phyloP scores from a whole-genome alignment of 2,888 invertebrate genomes.

The Erpobdella octoculata region DNA sequence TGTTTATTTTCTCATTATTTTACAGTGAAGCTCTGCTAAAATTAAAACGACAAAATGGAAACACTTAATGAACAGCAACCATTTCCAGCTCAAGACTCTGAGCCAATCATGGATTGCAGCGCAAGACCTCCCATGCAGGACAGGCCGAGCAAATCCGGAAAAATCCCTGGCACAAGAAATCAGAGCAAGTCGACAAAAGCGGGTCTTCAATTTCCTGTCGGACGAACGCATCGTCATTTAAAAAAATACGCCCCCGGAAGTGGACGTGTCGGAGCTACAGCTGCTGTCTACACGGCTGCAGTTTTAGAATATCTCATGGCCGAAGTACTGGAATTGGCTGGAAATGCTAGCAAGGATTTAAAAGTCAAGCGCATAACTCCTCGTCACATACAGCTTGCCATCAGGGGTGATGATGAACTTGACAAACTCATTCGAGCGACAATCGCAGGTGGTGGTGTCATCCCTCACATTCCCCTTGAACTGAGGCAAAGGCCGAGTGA shows the following conservation, averaged over 20 bases:
- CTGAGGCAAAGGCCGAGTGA: too few species aligned
- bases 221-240: not conserved
- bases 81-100: too few species aligned
- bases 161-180: too few species aligned
- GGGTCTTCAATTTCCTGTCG: not conserved
- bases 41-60: too few species aligned
- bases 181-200: not conserved
- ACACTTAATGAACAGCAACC: too few species aligned
- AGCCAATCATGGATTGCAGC: too few species aligned
- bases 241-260: not conserved
- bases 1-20: too few species aligned
- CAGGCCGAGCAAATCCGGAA: too few species aligned
- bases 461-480: too few species aligned
- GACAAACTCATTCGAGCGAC: not conserved
- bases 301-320: not conserved
- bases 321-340: conserved; percentile 1
- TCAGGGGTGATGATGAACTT: not conserved
- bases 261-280: not conserved
- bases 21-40: too few species aligned
- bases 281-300: not conserved
- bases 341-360: conserved; percentile 1
- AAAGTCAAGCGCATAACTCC: not conserved
- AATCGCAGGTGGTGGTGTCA: not conserved
- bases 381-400: conserved; percentile 1
- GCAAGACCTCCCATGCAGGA: too few species aligned